Evolutionary conservation across 2,888 invertebrate genomes (phyloP).

Genomic region (Neoaliturus tenellus): DNA sequence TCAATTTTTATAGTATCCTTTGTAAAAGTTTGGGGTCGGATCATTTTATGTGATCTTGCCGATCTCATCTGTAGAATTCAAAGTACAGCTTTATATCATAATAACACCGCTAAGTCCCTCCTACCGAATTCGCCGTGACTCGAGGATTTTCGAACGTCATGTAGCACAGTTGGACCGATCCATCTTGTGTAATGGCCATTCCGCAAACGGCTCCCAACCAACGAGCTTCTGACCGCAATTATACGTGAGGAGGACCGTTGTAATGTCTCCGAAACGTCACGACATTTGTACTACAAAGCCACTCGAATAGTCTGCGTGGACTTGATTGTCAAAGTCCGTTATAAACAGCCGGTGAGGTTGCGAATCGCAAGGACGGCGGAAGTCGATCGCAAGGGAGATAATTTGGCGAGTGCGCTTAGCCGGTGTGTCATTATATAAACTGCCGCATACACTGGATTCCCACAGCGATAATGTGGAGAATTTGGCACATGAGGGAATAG

Average conservation of each 20-base stretch:
- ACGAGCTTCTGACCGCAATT: conserved; percentile 17
- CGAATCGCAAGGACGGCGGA: not conserved
- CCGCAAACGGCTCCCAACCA: not conserved
- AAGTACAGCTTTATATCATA: no score
- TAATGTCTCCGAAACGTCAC: conserved; percentile 12
- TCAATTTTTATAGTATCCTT: no score
- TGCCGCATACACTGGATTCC: not conserved
- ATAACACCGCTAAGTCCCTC: no score
- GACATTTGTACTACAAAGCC: conserved; percentile 6
- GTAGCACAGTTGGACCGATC: not conserved
- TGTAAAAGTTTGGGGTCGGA: no score
- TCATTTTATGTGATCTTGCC: no score
- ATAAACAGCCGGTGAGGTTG: conserved; percentile 8
- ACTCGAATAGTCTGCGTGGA: not conserved
- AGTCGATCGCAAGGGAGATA: not conserved
- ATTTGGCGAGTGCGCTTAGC: not conserved
- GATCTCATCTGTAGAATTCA: no score
- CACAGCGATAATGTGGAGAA: not conserved
- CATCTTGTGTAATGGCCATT: not conserved
- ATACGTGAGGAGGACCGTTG: conserved; percentile 6
- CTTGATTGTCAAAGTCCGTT: conserved; percentile 21
- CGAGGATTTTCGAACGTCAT: not conserved
- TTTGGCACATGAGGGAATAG: no score
- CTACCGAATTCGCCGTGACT: not conserved
- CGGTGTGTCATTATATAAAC: not conserved